Evolutionary conservation across 2,888 invertebrate species (phyloP), one percentile per base, ranked within the genome.

Genomic region (Aphidius colemani): DNA sequence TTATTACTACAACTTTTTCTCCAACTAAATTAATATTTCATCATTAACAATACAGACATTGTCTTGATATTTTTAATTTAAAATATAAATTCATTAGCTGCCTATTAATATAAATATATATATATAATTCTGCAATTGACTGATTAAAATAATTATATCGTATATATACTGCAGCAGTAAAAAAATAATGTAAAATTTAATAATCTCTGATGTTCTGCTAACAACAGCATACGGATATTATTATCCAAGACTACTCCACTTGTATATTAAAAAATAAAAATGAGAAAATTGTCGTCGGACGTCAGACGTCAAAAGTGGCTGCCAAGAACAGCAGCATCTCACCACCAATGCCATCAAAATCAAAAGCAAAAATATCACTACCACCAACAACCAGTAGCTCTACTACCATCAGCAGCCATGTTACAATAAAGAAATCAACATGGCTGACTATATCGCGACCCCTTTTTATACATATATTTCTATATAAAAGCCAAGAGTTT

Each of bases 371-470:
- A 30, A 30, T 5, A 30, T 30, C 30, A 30, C 30, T 30, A 30
- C 13, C 13, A 18, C 13, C 13, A 18, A 18, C 13, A 18, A 5
- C 4, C 30, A 30, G 30, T 30, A 30, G 30, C 30, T 30, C 30
- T 0, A 30, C 4, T 44, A 60, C 41, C 62, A 63, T 51, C 57
- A 63, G 60, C 81, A 79, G 81, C 81, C 79, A 78, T 79, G 75
- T 75, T 78, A 78, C 75, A 76, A 80, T 78, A 78, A 78, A 79
- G 80, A 80, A 80, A 79, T 80, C 79, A 82, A 79, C 81, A 82
- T 82, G 81, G 81, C 81, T 76, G 79, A 74, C 72, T 65, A 68
- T 63, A 66, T 64, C 64, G 62, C 64, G 59, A 62, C 59, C 63
- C 66, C 60, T 65, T 62, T 69, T 65, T 64, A 65, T 61, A 18